Conservation (phyloP, 2,797 vertebrate species). For the Urosaurus nigricauda region DNA sequence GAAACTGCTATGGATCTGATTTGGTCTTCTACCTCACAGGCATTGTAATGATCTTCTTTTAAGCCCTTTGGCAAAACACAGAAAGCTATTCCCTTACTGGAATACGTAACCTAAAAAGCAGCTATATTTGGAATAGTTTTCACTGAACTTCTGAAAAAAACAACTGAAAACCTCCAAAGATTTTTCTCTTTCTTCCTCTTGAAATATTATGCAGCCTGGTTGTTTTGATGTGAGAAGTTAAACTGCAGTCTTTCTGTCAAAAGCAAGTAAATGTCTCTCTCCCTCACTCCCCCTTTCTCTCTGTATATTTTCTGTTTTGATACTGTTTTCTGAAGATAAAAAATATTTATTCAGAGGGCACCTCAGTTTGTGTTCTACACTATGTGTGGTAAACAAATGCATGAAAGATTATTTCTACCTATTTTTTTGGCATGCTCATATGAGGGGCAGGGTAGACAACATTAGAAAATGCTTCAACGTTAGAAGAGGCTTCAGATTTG, state of each 20-base stretch:
- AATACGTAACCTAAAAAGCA: not conserved
- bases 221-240: not conserved
- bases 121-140: not conserved
- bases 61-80: slow-evolving; percentile 17
- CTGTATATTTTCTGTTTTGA: not conserved
- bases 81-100: not conserved
- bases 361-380: not conserved
- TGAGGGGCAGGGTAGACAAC: not conserved
- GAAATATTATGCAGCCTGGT: not conserved
- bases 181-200: not conserved
- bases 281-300: not conserved
- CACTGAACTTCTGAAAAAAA: not conserved
- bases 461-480: not conserved
- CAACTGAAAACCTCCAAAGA: slow-evolving; percentile 11
- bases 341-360: not conserved
- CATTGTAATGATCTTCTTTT: slow-evolving; percentile 5
- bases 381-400: slow-evolving; percentile 9
- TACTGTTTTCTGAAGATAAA: slow-evolving; percentile 10
- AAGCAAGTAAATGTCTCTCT: not conserved
- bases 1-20: not conserved
- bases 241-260: not conserved
- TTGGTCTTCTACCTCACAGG: not conserved
- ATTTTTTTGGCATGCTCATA: slow-evolving; percentile 11
- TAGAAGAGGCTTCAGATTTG: not conserved
- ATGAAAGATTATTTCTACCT: slow-evolving; percentile 12